Evolutionary conservation across 1,140 invertebrate species (phyloP), one percentile per base, ranked within the genome.

Genomic region (Hestina assimilis): DNA sequence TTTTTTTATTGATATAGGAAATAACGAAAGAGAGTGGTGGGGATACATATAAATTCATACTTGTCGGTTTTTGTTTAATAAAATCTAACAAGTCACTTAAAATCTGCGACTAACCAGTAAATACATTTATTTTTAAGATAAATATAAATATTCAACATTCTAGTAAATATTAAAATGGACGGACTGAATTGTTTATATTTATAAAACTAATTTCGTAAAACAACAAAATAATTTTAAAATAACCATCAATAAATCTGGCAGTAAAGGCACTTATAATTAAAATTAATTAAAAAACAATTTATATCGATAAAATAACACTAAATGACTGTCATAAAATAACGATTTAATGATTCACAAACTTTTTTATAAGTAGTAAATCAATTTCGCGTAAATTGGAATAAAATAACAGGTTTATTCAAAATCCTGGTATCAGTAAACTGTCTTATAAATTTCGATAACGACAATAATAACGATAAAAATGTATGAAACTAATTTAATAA

Each of bases 371-470:
- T 35, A 7, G 31, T 14, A 11, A 15, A 35, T 35, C 31, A 35
- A 35, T 15, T 35, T 17, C 31, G 31, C 12, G 21, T 50, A 35
- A 50, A 35, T 29, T 35, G 24, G 29, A 21, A 23, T 41, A 35
- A 51, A 51, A 40, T 33, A 35, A 15, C 31, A n/a, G 4, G 31
- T 35, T 15, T 35, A 5, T 17, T 15, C 0, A 8, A 35, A 35
- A 15, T 35, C 31, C 4, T 35, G 7, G 8, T 14, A 31, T 31
- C n/a, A 31, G 11, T 12, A 31, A 31, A 1, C 12, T 11, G 12
- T 42, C 7, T 5, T 23, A 42, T 8, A 15, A n/a, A 28, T 33
- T 14, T 19, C n/a, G n/a, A n/a, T n/a, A n/a, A n/a, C n/a, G n/a
- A n/a, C n/a, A n/a, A n/a, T n/a, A n/a, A n/a, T n/a, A n/a, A n/a